phyloP scores from a whole-genome alignment of 2,888 invertebrate species.

The Xestoiulus laeticollis region DNA sequence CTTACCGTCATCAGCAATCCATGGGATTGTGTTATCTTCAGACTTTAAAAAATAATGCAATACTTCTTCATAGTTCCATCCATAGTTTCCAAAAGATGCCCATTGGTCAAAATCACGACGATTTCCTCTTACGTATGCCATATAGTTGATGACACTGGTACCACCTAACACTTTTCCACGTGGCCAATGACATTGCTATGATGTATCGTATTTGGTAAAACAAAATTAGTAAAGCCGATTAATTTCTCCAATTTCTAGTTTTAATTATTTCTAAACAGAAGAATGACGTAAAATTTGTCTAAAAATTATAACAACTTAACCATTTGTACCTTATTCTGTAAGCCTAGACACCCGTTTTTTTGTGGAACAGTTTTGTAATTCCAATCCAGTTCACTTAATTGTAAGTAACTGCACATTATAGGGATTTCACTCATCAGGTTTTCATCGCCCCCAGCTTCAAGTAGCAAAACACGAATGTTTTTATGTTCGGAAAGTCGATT shows the following conservation, averaged over 20 bases:
- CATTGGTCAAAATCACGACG: slow-evolving; percentile 65
- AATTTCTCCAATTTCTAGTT: not conserved
- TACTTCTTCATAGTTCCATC: slow-evolving; percentile 66
- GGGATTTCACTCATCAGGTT: slow-evolving; percentile 59
- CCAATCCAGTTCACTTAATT: slow-evolving; percentile 75
- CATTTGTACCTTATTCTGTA: slow-evolving; percentile 49
- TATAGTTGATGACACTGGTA: slow-evolving; percentile 66
- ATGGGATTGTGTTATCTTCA: slow-evolving; percentile 60
- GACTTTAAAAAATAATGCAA: slow-evolving; percentile 66
- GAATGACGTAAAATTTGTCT: too few relatives aligned
- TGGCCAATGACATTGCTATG: slow-evolving; percentile 53
- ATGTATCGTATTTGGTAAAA: not conserved
- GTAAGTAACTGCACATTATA: slow-evolving; percentile 58
- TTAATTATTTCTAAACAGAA: slow-evolving; percentile 9
- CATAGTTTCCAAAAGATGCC: slow-evolving; percentile 64
- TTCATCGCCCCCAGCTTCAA: slow-evolving; percentile 60
- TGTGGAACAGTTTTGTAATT: slow-evolving; percentile 91
- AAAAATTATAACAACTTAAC: too few relatives aligned
- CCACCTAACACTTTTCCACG: slow-evolving; percentile 66
- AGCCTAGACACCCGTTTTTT: slow-evolving; percentile 55
- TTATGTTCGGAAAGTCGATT: slow-evolving; percentile 71
- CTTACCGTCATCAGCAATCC: slow-evolving; percentile 30
- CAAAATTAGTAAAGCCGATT: not conserved
- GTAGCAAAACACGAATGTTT: slow-evolving; percentile 57
- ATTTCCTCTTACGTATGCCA: slow-evolving; percentile 66